Percentiles rank a stretch among this genome's conserved stretches.
phyloP scores from a whole-genome alignment of 2,888 invertebrate species.

The Machimus rusticus region DNA sequence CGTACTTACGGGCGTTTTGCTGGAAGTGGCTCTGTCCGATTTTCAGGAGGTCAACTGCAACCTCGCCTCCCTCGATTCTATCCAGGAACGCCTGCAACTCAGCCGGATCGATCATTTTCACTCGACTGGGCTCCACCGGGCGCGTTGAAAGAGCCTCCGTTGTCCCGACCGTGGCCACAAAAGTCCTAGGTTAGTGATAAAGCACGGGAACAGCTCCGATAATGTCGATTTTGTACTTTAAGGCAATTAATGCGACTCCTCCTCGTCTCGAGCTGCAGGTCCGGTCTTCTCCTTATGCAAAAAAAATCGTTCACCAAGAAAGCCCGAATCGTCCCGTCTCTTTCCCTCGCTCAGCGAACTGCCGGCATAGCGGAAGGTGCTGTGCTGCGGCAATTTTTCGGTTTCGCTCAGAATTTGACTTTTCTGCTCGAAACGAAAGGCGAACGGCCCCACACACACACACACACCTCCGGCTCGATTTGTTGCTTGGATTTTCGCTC shows the following conservation, averaged over 20 bases:
- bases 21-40: constrained; percentile 51
- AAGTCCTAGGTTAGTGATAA: not conserved
- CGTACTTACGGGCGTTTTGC: constrained; percentile 51
- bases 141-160: not conserved
- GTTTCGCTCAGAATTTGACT: constrained; percentile 28
- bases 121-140: not conserved
- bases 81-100: constrained; percentile 52
- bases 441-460: constrained; percentile 19
- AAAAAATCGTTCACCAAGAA: constrained; percentile 21
- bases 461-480: not conserved
- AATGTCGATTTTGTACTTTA: constrained; percentile 26
- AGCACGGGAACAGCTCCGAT: not conserved
- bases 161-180: not conserved
- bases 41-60: constrained; percentile 53
- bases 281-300: not conserved
- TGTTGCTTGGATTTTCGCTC: constrained; percentile 3
- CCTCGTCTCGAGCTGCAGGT: not conserved
- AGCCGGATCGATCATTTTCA: constrained; percentile 52
- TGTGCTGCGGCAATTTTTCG: constrained; percentile 20
- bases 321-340: not conserved
- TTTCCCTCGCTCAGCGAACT: not conserved
- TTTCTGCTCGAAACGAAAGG: constrained; percentile 27
- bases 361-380: constrained; percentile 29
- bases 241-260: constrained; percentile 7
- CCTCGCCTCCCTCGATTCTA: constrained; percentile 53